A percentile compares a stretch with the other conserved stretches of the same genome.
These are phyloP conservation scores for Limulus polyphemus DNA, from an alignment of 2,888 invertebrate genomes.

Conservation along the genomic window DNA sequence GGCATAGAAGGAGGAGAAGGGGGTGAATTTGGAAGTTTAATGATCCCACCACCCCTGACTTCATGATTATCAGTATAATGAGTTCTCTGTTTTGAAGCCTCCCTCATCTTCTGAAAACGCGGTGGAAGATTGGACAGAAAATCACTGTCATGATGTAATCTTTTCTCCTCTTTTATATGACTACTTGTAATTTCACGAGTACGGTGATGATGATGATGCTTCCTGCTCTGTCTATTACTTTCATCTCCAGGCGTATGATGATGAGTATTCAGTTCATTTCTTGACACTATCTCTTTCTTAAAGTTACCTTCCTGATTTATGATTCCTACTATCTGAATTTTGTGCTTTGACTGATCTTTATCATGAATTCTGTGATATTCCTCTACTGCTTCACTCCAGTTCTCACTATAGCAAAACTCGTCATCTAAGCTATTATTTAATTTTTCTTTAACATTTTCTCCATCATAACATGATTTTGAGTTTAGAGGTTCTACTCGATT, in stretches of 20 bases:
- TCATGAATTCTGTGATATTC: slow-evolving; percentile 35
- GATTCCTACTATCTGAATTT: neutral
- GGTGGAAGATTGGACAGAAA: slow-evolving; percentile 7
- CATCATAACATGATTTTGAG: too few species aligned
- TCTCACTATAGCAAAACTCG: slow-evolving; percentile 34
- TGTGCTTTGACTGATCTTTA: neutral
- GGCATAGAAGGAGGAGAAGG: too few species aligned
- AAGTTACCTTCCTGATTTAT: slow-evolving; percentile 2
- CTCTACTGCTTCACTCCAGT: slow-evolving; percentile 52
- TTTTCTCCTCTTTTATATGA: neutral
- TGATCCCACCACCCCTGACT: slow-evolving; percentile 12
- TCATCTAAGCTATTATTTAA: neutral
- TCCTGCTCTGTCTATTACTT: too few species aligned
- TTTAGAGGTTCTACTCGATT: neutral
- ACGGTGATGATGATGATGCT: too few species aligned
- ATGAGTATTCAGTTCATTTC: neutral
- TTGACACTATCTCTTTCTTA: neutral
- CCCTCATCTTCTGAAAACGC: slow-evolving; percentile 10
- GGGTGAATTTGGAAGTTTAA: neutral
- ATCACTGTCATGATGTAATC: neutral
- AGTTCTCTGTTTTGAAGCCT: neutral
- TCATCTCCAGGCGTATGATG: neutral
- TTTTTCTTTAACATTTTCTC: too few species aligned
- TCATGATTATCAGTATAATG: slow-evolving; percentile 1
- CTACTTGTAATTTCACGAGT: neutral